Evolutionary conservation across 2,888 invertebrate genomes (phyloP).

Genomic region (Merodon equestris): DNA sequence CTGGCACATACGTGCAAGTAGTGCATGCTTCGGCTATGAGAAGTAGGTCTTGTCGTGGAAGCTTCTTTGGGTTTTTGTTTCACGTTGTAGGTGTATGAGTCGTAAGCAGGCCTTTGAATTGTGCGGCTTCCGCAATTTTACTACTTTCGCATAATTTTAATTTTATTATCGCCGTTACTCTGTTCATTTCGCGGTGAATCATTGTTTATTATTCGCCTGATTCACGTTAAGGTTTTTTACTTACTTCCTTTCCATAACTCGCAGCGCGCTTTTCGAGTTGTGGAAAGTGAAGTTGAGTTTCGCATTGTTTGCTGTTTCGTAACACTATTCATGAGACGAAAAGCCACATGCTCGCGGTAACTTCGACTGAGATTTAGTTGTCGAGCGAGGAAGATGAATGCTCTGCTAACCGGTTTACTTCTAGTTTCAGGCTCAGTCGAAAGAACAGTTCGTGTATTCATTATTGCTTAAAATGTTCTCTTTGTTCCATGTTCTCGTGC

Average conservation of each 20-base stretch:
- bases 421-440: too few relatives aligned
- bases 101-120: slow-evolving; percentile 26
- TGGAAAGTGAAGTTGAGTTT: not conserved
- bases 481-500: too few relatives aligned
- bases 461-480: too few relatives aligned
- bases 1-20: too few relatives aligned
- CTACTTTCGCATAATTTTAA: slow-evolving; percentile 34
- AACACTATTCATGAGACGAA: too few relatives aligned
- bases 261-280: too few relatives aligned
- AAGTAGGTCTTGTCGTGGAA: slow-evolving; percentile 35
- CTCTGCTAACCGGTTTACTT: too few relatives aligned
- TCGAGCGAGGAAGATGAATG: too few relatives aligned
- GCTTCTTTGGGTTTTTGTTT: slow-evolving; percentile 20
- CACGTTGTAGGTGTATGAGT: slow-evolving; percentile 20
- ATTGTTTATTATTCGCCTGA: slow-evolving; percentile 3
- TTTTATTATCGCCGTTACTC: slow-evolving; percentile 7
- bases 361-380: too few relatives aligned
- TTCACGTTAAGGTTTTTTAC: not conserved
- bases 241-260: not conserved
- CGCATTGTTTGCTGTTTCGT: too few relatives aligned
- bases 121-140: slow-evolving; percentile 47
- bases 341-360: too few relatives aligned
- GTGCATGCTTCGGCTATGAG: not conserved
- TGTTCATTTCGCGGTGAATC: not conserved
- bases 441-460: too few relatives aligned